Evolutionary conservation across 2,113 vertebrate genomes (phyloP), one percentile per base, ranked within the genome.

Genomic region (Oryctolagus cuniculus): DNA sequence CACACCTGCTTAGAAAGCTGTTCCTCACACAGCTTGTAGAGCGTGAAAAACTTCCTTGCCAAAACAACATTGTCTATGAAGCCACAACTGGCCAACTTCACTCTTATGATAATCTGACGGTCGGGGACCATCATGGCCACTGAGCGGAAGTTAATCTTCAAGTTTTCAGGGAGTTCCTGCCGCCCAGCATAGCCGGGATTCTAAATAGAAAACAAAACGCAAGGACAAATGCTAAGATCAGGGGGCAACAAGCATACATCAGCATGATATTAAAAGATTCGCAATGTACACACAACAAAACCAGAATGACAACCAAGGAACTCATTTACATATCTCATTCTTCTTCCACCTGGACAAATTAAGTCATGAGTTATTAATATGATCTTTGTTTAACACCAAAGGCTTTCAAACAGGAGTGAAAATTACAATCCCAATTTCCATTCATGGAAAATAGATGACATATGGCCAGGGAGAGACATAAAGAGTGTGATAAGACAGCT

Each of bases 41-140:
- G 98, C 0, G 99, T 99, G 95, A 99, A 99, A 97, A 99, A 99
- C 97, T 99, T 99, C 90, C 99, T 98, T 75, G 99, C 99, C 93
- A 99, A 96, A 75, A 99, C 98, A 27, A 99, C 96, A 92, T 99
- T 99, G 97, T 99, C 99, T 66, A 99, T 98, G 91, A 99, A 99
- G 69, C 99, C 99, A 89, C 99, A 99, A 94, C 99, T 99, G 69
- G 99, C 99, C 96, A 99, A 86, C 96, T 99, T 99, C 44, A 99
- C 99, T 36, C 99, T 98, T 55, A 99, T 99, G 96, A 99, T 99
- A 90, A 99, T 99, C 97, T 99, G 99, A 13, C 99, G 99, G 96
- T 99, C 99, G 0, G 99, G 99, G 96, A 99, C 99, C 99, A 99
- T 99, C 99, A 99, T 99, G 90, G 99, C 99, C 91, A 99, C 99